These are phyloP conservation scores for Nephrotoma flavescens DNA, from an alignment of 2,888 invertebrate species.

Conservation along the genomic window DNA sequence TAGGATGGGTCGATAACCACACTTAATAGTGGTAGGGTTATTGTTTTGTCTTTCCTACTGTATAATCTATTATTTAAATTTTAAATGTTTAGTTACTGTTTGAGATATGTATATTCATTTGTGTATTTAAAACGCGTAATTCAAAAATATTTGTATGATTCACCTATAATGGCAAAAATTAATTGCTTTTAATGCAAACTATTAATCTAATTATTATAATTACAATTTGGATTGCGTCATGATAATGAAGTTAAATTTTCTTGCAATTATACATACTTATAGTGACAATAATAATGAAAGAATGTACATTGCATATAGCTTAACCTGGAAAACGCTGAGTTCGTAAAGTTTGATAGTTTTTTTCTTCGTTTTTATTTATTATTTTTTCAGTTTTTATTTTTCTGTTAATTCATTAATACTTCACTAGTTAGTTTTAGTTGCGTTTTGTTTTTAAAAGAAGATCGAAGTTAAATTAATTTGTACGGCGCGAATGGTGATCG, in stretches of 20 bases:
- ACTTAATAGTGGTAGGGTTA: neutral
- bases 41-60: neutral
- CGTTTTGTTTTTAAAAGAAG: slow-evolving; percentile 3
- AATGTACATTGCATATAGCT: neutral
- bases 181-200: neutral
- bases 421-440: slow-evolving; percentile 3
- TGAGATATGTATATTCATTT: neutral
- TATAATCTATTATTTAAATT: neutral
- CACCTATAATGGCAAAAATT: neutral
- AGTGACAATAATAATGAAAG: neutral
- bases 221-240: neutral
- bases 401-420: slow-evolving; percentile 1
- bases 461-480: slow-evolving; percentile 1
- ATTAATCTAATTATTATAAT: neutral
- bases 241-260: neutral
- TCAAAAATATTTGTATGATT: neutral
- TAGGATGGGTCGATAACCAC: neutral
- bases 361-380: neutral
- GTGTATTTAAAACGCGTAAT: neutral
- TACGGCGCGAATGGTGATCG: neutral
- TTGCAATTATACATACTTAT: neutral
- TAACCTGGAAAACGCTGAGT: slow-evolving; percentile 3
- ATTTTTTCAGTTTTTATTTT: neutral
- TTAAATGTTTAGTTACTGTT: neutral
- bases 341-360: neutral